Evolutionary conservation across 1,140 invertebrate species (phyloP).

Genomic region (Zaprionus camerounensis): DNA sequence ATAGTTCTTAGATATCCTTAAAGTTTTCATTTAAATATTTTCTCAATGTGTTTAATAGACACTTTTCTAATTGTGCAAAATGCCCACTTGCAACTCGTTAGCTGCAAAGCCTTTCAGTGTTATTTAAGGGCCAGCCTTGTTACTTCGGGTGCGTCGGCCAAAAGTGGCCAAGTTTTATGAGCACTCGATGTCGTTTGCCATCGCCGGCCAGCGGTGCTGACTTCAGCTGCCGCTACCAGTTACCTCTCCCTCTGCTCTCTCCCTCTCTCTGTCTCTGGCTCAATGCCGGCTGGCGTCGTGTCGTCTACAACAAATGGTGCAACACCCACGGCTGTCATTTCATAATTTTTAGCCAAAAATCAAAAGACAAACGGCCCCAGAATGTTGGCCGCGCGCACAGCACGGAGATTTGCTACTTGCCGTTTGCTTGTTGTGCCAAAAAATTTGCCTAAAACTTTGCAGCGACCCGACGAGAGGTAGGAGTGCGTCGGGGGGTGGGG

Average conservation of each 20-base stretch:
- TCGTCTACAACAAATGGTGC: conserved; percentile 59
- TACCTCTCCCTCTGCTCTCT: not conserved
- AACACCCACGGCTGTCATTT: conserved; percentile 69
- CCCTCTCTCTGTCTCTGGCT: not conserved
- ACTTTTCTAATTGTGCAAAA: not conserved
- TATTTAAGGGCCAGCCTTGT: not conserved
- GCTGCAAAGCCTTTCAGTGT: conserved; percentile 4
- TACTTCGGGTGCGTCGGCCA: conserved; percentile 3
- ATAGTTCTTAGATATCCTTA: not conserved
- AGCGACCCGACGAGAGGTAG: not conserved
- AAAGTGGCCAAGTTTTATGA: conserved; percentile 51
- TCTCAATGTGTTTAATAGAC: conserved; percentile 3
- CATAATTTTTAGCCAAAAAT: conserved; percentile 75
- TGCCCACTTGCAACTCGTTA: conserved; percentile 1
- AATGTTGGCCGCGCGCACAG: conserved; percentile 36
- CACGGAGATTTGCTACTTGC: conserved; percentile 36
- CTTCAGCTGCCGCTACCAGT: not conserved
- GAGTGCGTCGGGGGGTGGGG: not conserved
- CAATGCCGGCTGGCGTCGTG: conserved; percentile 49
- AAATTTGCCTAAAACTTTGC: conserved; percentile 76
- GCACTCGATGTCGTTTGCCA: conserved; percentile 58
- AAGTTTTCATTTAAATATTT: conserved; percentile 1
- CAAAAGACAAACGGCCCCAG: conserved; percentile 65
- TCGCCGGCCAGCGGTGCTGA: conserved; percentile 4
- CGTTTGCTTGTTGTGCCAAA: conserved; percentile 68